Evolutionary conservation across 2,888 invertebrate species (phyloP), one percentile per base, ranked within the genome.

Genomic region (Hedychridium roseum): DNA sequence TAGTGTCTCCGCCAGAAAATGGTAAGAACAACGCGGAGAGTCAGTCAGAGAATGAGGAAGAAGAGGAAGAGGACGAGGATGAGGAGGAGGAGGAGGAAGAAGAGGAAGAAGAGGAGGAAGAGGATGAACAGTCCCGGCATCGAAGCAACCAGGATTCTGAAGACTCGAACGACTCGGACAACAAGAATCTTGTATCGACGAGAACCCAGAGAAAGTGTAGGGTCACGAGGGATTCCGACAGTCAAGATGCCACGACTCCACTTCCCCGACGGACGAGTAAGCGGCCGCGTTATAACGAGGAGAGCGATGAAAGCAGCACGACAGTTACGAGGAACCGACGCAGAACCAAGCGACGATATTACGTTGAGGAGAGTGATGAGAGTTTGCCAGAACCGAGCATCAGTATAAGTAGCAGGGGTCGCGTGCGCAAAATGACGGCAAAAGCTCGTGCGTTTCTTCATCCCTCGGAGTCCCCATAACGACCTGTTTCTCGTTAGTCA

Each of bases 391-490:
- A 72, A 50, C 77, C 78, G 11, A 79, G 76, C 28, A 79, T 84
- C 35, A 86, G 84, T 64, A 85, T 89, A 21, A 91, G 90, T 73
- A 93, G 92, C 66, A 84, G 94, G 41, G 94, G 95, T 2, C 85
- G 94, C 30, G 86, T 94, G 44, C 84, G 94, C 41, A 90, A 89
- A 78, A 85, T 93, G 64, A 92, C 92, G 17, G 87, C 90, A 45
- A 86, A 90, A 73, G 92, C 90, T 50, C 83, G 89, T 40, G 89
- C 89, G 38, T 84, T 87, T 62, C 77, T 84, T 52, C 72, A n/a
- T n/a, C n/a, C n/a, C n/a, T n/a, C 80, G 21, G 82, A 83, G 56
- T 82, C 70, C 63, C 71, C 72, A 57, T 73, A 71, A 70, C 66
- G 62, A 54, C 60, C 64, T 66, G 62, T 64, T 51, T 47, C 45